These are phyloP conservation scores for Mus pahari DNA, from an alignment of 2,113 vertebrate genomes.

Conservation along the genomic window DNA sequence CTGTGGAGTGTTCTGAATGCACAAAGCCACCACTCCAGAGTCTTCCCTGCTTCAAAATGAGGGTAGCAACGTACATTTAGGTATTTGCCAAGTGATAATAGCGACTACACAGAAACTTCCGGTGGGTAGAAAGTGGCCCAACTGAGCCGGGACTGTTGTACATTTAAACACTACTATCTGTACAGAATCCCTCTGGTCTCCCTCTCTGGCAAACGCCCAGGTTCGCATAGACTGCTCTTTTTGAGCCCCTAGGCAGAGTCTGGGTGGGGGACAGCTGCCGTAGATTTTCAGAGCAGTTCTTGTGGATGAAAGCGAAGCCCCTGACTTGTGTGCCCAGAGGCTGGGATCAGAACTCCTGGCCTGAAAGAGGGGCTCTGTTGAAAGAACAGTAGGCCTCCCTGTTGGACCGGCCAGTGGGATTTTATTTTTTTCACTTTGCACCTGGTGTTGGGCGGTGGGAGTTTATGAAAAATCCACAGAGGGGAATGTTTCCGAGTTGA, in stretches of 20 bases:
- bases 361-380: slow-evolving; percentile 79
- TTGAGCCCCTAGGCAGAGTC: slow-evolving; percentile 33
- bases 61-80: not conserved
- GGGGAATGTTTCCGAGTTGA: slow-evolving; percentile 60
- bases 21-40: not conserved
- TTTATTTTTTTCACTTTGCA: slow-evolving; percentile 73
- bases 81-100: slow-evolving; percentile 67
- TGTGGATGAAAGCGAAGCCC: slow-evolving; percentile 78
- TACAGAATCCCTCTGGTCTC: slow-evolving; percentile 13
- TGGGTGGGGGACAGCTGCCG: slow-evolving; percentile 39
- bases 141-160: not conserved
- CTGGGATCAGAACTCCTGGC: slow-evolving; percentile 64
- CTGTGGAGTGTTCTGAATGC: not conserved
- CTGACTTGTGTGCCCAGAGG: slow-evolving; percentile 75
- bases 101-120: not conserved
- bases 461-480: slow-evolving; percentile 66
- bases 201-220: not conserved
- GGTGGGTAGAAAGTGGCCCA: slow-evolving; percentile 1
- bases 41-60: not conserved
- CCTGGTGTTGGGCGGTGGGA: slow-evolving; percentile 49
- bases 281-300: slow-evolving; percentile 68
- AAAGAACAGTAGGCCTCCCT: slow-evolving; percentile 75
- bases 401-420: slow-evolving; percentile 73
- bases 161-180: not conserved
- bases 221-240: slow-evolving; percentile 45